A percentile compares a stretch with the other conserved stretches of the same genome.
Evolutionary conservation across 2,113 vertebrate genomes (phyloP).

Genomic region (Puma concolor): DNA sequence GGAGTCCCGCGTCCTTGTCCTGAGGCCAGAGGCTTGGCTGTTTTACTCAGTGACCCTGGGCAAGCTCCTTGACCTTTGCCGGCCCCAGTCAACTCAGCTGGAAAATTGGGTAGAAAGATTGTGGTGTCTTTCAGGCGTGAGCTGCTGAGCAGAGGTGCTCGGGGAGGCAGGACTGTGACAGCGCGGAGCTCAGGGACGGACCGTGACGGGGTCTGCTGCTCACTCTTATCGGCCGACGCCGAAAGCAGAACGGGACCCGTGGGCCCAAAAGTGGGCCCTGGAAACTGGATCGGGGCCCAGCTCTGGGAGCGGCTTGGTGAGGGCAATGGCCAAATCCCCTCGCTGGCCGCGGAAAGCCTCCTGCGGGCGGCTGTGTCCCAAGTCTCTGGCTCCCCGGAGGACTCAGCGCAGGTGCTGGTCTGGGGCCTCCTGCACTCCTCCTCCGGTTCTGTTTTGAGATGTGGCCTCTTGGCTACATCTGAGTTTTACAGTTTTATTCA

Average conservation of each 20-base stretch:
- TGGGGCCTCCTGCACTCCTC: fast-evolving
- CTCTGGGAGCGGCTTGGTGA: background rate
- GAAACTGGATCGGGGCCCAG: fast-evolving
- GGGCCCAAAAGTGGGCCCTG: fast-evolving
- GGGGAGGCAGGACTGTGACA: fast-evolving
- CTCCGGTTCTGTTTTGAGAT: fast-evolving
- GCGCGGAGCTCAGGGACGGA: fast-evolving
- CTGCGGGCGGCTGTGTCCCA: fast-evolving
- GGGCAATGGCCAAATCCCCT: too few species aligned
- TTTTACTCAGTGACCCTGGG: constrained; percentile 65
- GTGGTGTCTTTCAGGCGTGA: background rate
- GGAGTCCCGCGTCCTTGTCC: background rate
- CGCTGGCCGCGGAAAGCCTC: fast-evolving
- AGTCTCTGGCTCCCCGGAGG: fast-evolving
- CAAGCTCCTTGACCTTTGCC: constrained; percentile 41
- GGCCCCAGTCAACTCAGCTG: constrained; percentile 72
- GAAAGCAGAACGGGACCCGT: fast-evolving
- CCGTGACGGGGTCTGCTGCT: fast-evolving
- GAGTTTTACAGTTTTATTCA: fast-evolving
- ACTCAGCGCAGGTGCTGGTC: background rate
- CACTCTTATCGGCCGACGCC: fast-evolving
- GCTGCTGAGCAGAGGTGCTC: background rate
- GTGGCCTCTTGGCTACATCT: background rate
- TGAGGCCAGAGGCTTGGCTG: constrained; percentile 37
- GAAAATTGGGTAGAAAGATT: constrained; percentile 75